Evolutionary conservation across 1,140 invertebrate species (phyloP).

Genomic region (Bombus pascuorum): DNA sequence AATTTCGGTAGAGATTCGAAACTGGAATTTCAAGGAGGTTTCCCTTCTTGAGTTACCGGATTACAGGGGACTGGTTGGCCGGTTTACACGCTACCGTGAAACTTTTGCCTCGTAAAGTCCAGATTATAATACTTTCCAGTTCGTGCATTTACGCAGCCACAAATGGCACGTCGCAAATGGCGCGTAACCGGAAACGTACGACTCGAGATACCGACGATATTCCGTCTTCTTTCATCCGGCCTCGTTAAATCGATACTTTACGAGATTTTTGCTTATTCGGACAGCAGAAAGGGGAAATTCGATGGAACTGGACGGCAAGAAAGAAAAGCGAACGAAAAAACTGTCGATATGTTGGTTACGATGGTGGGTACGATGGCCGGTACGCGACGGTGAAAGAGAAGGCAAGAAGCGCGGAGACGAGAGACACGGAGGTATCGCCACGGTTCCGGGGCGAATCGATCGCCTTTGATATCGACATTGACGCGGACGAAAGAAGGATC

Average conservation of each 20-base stretch:
- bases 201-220: neutral
- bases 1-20: constrained; percentile 63
- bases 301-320: neutral
- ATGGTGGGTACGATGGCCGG: no score
- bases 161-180: neutral
- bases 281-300: no score
- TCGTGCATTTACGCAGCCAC: neutral
- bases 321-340: neutral
- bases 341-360: neutral
- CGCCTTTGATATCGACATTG: constrained; percentile 73
- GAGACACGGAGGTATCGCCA: neutral
- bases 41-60: constrained; percentile 67
- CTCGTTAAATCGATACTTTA: neutral
- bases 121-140: constrained; percentile 7
- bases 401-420: neutral
- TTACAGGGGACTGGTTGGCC: constrained; percentile 2
- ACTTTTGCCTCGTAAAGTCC: constrained; percentile 17
- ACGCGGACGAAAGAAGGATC: constrained; percentile 63
- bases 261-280: neutral
- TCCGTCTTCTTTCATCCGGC: no score
- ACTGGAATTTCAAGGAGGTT: constrained; percentile 57
- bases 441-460: constrained; percentile 71
- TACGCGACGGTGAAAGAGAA: neutral
- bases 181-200: neutral
- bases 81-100: constrained; percentile 33